Conservation (phyloP, 2,113 vertebrate genomes). For the Mormoops blainvillei region DNA sequence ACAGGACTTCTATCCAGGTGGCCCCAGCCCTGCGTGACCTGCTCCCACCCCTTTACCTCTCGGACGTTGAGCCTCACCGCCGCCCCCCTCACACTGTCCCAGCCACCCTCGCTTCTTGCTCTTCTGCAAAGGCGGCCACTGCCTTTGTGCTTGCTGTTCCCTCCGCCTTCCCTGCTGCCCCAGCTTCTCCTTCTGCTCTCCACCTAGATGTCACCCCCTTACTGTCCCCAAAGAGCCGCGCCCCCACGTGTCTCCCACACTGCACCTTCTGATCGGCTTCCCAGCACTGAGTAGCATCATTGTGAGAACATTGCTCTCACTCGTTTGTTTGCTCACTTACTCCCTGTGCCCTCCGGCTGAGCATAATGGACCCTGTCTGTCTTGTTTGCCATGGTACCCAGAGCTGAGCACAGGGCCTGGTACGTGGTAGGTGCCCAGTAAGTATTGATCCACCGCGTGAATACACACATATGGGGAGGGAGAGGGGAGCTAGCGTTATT, state of each 20-base stretch:
- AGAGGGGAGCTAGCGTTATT: rapidly evolving
- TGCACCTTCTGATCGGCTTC: rapidly evolving
- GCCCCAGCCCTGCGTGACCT: background rate
- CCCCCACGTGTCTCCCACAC: background rate
- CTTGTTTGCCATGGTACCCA: background rate
- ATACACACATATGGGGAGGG: background rate
- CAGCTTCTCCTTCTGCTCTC: background rate
- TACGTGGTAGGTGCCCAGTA: background rate
- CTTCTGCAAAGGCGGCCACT: background rate
- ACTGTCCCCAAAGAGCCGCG: too few relatives aligned
- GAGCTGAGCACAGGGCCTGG: background rate
- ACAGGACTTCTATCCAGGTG: too few relatives aligned
- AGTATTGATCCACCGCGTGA: background rate
- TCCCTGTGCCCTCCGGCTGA: background rate
- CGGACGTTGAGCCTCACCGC: background rate
- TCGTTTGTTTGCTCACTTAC: background rate
- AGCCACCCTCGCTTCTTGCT: background rate
- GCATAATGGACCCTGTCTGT: background rate
- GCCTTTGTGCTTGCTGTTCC: background rate
- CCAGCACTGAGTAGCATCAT: background rate
- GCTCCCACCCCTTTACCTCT: background rate
- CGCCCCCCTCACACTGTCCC: background rate
- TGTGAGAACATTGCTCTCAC: rapidly evolving
- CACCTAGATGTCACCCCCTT: background rate
- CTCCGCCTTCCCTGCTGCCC: background rate